phyloP scores from a whole-genome alignment of 1,140 invertebrate species.

The Drosophila bocqueti region DNA sequence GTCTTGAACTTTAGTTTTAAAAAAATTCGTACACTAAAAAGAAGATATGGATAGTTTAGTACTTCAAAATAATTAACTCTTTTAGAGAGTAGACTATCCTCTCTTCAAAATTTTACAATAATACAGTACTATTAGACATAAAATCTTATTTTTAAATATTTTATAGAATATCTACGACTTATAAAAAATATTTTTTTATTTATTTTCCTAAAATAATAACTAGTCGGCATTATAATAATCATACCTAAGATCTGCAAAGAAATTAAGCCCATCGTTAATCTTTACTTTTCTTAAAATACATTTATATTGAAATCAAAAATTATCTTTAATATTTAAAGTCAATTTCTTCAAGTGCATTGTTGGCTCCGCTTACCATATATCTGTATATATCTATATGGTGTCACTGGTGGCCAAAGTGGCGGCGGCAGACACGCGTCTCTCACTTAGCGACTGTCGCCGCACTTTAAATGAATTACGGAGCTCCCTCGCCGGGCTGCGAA shows the following conservation, averaged over 20 bases:
- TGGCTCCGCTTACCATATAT: constrained; percentile 27
- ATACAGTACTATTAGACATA: too few relatives aligned
- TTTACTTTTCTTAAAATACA: too few relatives aligned
- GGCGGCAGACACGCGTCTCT: constrained; percentile 60
- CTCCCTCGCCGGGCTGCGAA: constrained; percentile 37
- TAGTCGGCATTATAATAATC: too few relatives aligned
- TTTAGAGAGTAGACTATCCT: too few relatives aligned
- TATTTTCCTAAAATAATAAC: too few relatives aligned
- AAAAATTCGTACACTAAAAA: background rate
- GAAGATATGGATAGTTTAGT: background rate
- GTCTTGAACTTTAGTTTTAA: constrained; percentile 50
- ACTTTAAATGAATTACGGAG: constrained; percentile 51
- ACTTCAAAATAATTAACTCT: too few relatives aligned
- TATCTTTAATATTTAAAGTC: background rate
- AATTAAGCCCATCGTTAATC: background rate
- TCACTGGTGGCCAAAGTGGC: constrained; percentile 48
- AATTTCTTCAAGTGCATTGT: constrained; percentile 18
- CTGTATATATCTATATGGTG: constrained; percentile 29
- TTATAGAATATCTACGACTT: too few relatives aligned
- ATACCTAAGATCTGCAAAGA: background rate
- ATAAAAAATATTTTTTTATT: too few relatives aligned
- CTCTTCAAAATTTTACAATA: too few relatives aligned
- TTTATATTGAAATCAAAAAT: too few relatives aligned
- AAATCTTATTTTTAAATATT: too few relatives aligned
- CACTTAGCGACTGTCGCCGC: constrained; percentile 51